phyloP scores from a whole-genome alignment of 2,113 vertebrate species.

The Laterallus jamaicensis region DNA sequence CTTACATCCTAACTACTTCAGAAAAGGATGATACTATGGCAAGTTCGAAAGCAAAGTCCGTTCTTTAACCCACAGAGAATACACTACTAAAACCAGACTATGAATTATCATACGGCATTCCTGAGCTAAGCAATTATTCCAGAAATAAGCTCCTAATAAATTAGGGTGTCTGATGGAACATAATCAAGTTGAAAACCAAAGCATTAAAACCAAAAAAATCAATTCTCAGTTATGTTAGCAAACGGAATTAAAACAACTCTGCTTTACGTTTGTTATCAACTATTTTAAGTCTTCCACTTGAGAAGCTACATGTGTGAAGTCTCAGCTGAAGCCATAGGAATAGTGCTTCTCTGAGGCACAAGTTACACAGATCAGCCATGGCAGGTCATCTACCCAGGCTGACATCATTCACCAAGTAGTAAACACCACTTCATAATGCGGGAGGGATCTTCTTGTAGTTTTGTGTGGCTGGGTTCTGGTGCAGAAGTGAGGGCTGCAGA shows the following conservation, averaged over 20 bases:
- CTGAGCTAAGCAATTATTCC: background rate
- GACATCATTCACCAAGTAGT: background rate
- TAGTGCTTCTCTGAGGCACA: background rate
- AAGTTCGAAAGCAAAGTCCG: background rate
- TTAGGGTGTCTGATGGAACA: background rate
- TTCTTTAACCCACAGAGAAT: background rate
- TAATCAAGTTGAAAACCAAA: background rate
- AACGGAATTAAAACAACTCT: background rate
- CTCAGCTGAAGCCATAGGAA: background rate
- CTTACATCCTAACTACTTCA: constrained; percentile 25
- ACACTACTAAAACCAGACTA: background rate
- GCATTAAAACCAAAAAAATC: background rate
- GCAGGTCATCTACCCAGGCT: background rate
- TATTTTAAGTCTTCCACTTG: background rate
- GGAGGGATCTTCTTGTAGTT: background rate
- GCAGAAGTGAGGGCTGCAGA: no score
- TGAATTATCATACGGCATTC: background rate
- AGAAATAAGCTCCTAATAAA: background rate
- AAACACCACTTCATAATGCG: background rate
- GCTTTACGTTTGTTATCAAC: background rate
- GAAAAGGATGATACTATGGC: background rate
- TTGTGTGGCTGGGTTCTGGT: no score
- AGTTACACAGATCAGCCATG: background rate
- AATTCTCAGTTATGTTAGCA: background rate
- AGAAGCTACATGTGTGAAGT: background rate